Evolutionary conservation across 2,888 invertebrate genomes (phyloP).

Genomic region (Orthosia gothica): DNA sequence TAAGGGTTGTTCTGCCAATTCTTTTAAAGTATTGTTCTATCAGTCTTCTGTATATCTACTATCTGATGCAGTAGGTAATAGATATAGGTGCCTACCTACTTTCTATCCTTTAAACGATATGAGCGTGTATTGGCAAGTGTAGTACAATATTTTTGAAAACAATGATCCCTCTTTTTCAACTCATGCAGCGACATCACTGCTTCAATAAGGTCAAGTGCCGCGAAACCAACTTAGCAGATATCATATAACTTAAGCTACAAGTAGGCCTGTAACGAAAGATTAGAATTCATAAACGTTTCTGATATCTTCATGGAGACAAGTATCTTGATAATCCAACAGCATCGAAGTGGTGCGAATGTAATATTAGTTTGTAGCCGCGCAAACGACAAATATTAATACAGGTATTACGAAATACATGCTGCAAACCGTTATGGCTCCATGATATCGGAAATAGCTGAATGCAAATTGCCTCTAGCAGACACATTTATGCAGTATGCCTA

Average conservation of each 20-base stretch:
- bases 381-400: constrained; percentile 46
- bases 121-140: too few species aligned
- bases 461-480: constrained; percentile 51
- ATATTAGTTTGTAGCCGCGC: constrained; percentile 4
- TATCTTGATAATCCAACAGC: constrained; percentile 20
- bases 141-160: too few species aligned
- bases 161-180: too few species aligned
- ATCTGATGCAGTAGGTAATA: not conserved
- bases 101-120: not conserved
- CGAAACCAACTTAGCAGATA: not conserved
- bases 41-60: not conserved
- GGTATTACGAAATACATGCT: constrained; percentile 49
- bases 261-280: not conserved
- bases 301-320: not conserved
- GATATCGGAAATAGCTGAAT: constrained; percentile 62
- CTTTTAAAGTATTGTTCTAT: not conserved
- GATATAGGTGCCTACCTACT: not conserved
- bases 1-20: not conserved
- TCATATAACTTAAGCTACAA: not conserved
- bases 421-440: constrained; percentile 47
- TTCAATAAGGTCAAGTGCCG: not conserved
- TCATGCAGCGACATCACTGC: not conserved
- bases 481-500: constrained; percentile 50
- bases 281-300: not conserved
- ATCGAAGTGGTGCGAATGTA: not conserved